Conservation (phyloP, 1,140 invertebrate species). For the Saccostrea echinata region DNA sequence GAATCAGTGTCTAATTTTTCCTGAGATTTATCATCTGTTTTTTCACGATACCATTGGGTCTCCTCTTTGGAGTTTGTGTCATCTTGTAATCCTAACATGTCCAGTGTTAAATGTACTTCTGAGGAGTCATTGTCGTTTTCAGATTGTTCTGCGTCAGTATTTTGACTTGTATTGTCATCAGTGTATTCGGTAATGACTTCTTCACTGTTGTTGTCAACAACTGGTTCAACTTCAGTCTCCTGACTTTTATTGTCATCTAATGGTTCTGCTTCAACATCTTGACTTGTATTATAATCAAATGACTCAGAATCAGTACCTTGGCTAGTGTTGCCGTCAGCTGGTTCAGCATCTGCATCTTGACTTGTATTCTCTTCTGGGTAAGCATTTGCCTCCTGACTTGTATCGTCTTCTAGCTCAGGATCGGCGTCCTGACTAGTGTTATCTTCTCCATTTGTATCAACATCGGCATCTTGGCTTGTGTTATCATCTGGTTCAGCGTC, state of each 20-base stretch:
- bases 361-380: neutral
- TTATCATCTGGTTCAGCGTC: neutral
- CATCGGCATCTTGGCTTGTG: neutral
- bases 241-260: neutral
- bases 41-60: neutral
- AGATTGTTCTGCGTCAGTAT: neutral
- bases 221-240: neutral
- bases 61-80: neutral
- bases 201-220: neutral
- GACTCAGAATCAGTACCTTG: neutral
- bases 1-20: neutral
- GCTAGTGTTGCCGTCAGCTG: neutral
- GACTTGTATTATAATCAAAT: neutral
- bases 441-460: neutral
- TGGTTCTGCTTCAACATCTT: neutral
- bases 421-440: conserved; percentile 4
- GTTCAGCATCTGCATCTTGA: neutral
- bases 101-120: neutral
- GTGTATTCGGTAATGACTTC: neutral
- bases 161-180: conserved; percentile 16
- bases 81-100: conserved; percentile 1
- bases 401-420: neutral
- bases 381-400: neutral
- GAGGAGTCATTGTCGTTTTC: neutral
- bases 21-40: conserved; percentile 4